A percentile compares a stretch with the other conserved stretches of the same genome.
phyloP scores from a whole-genome alignment of 2,888 invertebrate genomes.

The Drosophila neonasuta region DNA sequence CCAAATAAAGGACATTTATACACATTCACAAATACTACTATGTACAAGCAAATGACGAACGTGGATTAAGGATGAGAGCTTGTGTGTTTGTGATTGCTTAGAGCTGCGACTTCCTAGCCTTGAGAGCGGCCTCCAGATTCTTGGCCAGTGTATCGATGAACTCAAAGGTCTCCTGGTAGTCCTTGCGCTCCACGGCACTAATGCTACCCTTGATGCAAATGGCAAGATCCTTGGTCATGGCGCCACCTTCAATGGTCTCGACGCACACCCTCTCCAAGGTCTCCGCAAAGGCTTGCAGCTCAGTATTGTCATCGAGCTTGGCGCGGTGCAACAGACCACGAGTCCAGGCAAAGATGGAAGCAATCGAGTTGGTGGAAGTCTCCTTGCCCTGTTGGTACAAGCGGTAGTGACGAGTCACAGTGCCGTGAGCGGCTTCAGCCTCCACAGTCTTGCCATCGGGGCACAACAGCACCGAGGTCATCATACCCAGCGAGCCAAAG shows the following conservation, averaged over 20 bases:
- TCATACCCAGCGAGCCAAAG: slow-evolving; percentile 96
- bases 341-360: slow-evolving; percentile 99
- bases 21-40: slow-evolving; percentile 31
- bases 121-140: slow-evolving; percentile 85
- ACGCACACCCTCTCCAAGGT: slow-evolving; percentile 95
- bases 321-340: slow-evolving; percentile 96
- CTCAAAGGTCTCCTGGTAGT: slow-evolving; percentile 98
- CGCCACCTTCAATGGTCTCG: slow-evolving; percentile 96
- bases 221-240: slow-evolving; percentile 99
- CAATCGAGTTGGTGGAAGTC: slow-evolving; percentile 99
- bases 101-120: slow-evolving; percentile 22
- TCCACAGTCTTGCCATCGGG: slow-evolving; percentile 99
- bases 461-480: slow-evolving; percentile 98
- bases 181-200: slow-evolving; percentile 86
- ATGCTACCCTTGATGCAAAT: slow-evolving; percentile 98
- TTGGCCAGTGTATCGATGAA: slow-evolving; percentile 97
- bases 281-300: slow-evolving; percentile 90
- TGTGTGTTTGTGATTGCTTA: slow-evolving; percentile 35
- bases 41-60: slow-evolving; percentile 31
- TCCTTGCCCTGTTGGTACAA: slow-evolving; percentile 96
- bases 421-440: slow-evolving; percentile 99
- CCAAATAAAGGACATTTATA: slow-evolving; percentile 16
- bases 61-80: slow-evolving; percentile 9
- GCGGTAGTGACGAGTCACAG: slow-evolving; percentile 95
- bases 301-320: slow-evolving; percentile 92